Base-by-base conservation (phyloP, 2,113 vertebrate genomes). In the Ceratotherium simum region DNA sequence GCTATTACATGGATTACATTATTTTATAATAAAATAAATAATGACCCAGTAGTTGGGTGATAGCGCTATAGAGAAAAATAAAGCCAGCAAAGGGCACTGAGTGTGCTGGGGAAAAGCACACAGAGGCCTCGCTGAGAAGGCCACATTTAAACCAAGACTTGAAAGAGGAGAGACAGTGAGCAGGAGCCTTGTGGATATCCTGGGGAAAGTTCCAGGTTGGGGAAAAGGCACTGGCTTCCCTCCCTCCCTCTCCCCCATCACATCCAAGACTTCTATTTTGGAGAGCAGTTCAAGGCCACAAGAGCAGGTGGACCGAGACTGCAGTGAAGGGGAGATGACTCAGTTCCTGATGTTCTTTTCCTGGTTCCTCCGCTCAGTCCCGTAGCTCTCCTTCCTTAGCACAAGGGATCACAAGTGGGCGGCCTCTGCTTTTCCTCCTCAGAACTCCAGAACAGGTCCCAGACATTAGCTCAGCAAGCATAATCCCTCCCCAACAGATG, bases 391-490 rank as follows among this genome's bases (percentile, higher is more conserved):
- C 60, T 14, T 36, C 75, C 54, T 62, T 36, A 83, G 46, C 70
- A 31, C 65, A 67, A 58, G 29, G 48, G n/a, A 42, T 39, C 75
- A 42, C 36, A 23, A 29, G 42, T 16, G 12, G 46, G 46, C 1
- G 9, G 25, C 64, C 48, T 92, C 67, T 54, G 75, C 39, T 21
- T 95, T 62, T 70, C 46, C 67, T 51, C 72, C 70, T 16, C 13
- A 1, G 33, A 75, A 58, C 60, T 88, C 78, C 58, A 78, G 82
- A 94, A 85, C 39, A 29, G 42, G 65, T 88, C 51, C 83, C 60
- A 94, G 96, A 84, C 70, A 5, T 96, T 51, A 82, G 64, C 84
- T 93, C 56, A 78, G 93, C 85, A 72, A 67, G 67, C 39, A 60
- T 8, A 54, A 46, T 48, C 54, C 73, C 36, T 95, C 33, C 13